Evolutionary conservation across 2,797 vertebrate species (phyloP).

Genomic region (Acanthurus leucopareius): DNA sequence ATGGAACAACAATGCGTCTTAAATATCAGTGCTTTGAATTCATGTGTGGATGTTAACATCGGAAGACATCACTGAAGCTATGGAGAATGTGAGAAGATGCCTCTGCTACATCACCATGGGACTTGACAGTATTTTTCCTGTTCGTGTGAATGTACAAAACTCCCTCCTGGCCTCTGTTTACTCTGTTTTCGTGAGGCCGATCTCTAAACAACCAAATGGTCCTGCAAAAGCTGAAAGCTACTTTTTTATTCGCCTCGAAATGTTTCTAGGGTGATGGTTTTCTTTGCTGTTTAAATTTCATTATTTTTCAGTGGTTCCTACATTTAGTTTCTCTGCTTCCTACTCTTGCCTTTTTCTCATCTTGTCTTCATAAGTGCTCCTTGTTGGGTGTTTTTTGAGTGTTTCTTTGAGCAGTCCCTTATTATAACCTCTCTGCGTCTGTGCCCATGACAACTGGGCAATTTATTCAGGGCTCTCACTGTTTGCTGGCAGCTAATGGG

Average conservation of each 20-base stretch:
- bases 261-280: slow-evolving; percentile 1
- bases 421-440: slow-evolving; percentile 46
- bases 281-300: slow-evolving; percentile 6
- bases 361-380: background rate
- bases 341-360: background rate
- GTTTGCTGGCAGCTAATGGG: slow-evolving; percentile 39
- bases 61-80: background rate
- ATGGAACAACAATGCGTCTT: background rate
- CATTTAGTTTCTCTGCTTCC: background rate
- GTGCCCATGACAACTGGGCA: slow-evolving; percentile 66
- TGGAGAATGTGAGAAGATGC: background rate
- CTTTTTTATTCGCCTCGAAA: slow-evolving; percentile 1
- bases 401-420: slow-evolving; percentile 11
- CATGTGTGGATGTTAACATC: background rate
- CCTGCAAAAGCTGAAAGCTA: slow-evolving; percentile 12
- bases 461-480: slow-evolving; percentile 23
- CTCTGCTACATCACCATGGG: slow-evolving; percentile 26
- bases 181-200: slow-evolving; percentile 10
- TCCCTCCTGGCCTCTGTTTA: slow-evolving; percentile 2
- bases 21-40: background rate
- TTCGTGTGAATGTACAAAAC: slow-evolving; percentile 5
- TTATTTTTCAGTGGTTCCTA: slow-evolving; percentile 7
- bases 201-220: slow-evolving; percentile 11
- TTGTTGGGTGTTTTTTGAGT: background rate
- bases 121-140: slow-evolving; percentile 13